Base-by-base conservation (phyloP, 2,888 invertebrate genomes). In the Microctonus aethiopoides region DNA sequence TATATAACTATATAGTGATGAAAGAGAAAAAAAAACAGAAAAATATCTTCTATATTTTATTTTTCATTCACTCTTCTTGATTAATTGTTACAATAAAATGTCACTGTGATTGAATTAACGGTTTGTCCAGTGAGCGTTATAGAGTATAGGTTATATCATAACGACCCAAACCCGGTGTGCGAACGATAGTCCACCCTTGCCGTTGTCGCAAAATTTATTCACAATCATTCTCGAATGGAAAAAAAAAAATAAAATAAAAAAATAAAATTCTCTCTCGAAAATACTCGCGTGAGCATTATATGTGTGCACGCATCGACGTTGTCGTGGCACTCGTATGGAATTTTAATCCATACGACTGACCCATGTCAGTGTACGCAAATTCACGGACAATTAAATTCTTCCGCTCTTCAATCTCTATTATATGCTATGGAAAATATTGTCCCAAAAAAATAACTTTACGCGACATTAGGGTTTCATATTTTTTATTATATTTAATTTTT, bases 351-450 rank as follows among this genome's bases (percentile, higher is more conserved):
- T 46, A 46, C 73, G 71, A 68, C 70, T 61, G 60, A 68, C 67
- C 66, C 75, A 70, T 75, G 75, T 74, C 73, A 74, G 65, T 70
- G 57, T 60, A 70, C 74, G 70, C 72, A 62, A 73, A 74, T 76
- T 76, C 72, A 75, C 76, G 71, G 74, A 75, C 76, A 75, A 76
- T 76, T 76, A 76, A 76, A 76, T 74, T 76, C 76, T 75, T 76
- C 76, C 76, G 76, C 75, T 75, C 76, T 75, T 76, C 75, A 75
- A 76, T 75, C 76, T 74, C 76, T 74, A 74, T 75, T 76, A 75
- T 69, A 62, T 36, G 63, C 68, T 69, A 70, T 70, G 72, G 68
- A 75, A 76, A 76, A 74, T 76, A 73, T 73, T 73, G 72, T 76
- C 71, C 65, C 51, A 68, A 72, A 69, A 29, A 29, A 29, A 29